phyloP scores from a whole-genome alignment of 2,888 invertebrate species.

The Eledona agricola region DNA sequence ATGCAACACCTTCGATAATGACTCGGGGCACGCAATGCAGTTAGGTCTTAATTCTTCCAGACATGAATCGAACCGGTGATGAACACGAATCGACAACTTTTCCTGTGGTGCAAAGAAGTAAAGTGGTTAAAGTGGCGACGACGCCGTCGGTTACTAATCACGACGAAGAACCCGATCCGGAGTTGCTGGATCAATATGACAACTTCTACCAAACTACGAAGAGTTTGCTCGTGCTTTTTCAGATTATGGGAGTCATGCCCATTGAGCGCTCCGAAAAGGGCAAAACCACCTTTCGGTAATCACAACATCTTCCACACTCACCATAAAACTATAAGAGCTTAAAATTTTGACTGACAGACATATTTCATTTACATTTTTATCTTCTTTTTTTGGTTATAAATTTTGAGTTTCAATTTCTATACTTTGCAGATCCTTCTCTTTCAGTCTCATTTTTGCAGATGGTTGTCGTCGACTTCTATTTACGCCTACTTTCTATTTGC shows the following conservation, averaged over 20 bases:
- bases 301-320: not conserved
- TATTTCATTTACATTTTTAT: no score
- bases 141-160: constrained; percentile 39
- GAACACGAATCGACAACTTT: constrained; percentile 27
- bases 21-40: constrained; percentile 51
- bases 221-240: constrained; percentile 74
- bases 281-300: constrained; percentile 59
- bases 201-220: constrained; percentile 77
- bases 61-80: constrained; percentile 29
- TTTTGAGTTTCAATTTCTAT: no score
- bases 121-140: constrained; percentile 40
- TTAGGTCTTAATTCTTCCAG: constrained; percentile 15
- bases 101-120: constrained; percentile 17
- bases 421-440: no score
- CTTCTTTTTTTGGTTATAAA: no score
- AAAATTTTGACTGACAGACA: no score
- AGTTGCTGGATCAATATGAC: constrained; percentile 72
- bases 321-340: no score
- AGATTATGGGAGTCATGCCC: constrained; percentile 81
- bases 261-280: constrained; percentile 72
- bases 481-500: constrained; percentile 74
- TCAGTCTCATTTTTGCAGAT: constrained; percentile 57
- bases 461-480: constrained; percentile 73
- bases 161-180: constrained; percentile 59
- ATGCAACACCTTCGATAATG: constrained; percentile 49